Evolutionary conservation across 2,797 vertebrate genomes (phyloP).

Genomic region (Poecile montanus): DNA sequence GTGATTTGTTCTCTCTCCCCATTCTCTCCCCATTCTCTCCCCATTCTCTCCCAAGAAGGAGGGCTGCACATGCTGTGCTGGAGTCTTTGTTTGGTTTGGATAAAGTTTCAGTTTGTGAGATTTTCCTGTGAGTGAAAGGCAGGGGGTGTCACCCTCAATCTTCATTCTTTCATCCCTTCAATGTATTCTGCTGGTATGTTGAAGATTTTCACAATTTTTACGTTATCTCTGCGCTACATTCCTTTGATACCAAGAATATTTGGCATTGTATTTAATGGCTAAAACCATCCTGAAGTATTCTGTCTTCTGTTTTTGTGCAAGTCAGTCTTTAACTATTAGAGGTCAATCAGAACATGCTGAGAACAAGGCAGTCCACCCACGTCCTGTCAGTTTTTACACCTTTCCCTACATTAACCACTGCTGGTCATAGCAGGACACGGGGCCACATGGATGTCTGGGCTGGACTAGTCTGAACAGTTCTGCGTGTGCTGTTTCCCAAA

Average conservation of each 20-base stretch:
- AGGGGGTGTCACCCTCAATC: not conserved
- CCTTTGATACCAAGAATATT: slow-evolving; percentile 32
- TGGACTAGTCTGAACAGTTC: not conserved
- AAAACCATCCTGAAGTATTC: not conserved
- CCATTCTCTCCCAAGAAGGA: slow-evolving; percentile 25
- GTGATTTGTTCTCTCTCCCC: slow-evolving; percentile 51
- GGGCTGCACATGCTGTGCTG: slow-evolving; percentile 17
- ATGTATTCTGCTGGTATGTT: not conserved
- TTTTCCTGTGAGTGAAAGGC: not conserved
- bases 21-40: slow-evolving; percentile 17
- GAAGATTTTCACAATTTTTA: slow-evolving; percentile 33
- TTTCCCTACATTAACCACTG: not conserved
- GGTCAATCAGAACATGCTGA: not conserved
- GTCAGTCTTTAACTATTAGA: not conserved
- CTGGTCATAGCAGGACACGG: not conserved
- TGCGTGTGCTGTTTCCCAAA: not conserved
- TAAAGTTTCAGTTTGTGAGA: slow-evolving; percentile 30
- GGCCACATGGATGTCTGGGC: not conserved
- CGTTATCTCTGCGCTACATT: not conserved
- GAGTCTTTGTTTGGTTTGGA: slow-evolving; percentile 48
- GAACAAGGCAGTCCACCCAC: not conserved
- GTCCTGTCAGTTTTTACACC: not conserved
- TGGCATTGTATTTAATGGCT: not conserved
- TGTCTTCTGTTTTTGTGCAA: not conserved
- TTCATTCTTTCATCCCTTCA: slow-evolving; percentile 24